Evolutionary conservation across 1,140 invertebrate species (phyloP), one percentile per base, ranked within the genome.

Genomic region (Apis mellifera): DNA sequence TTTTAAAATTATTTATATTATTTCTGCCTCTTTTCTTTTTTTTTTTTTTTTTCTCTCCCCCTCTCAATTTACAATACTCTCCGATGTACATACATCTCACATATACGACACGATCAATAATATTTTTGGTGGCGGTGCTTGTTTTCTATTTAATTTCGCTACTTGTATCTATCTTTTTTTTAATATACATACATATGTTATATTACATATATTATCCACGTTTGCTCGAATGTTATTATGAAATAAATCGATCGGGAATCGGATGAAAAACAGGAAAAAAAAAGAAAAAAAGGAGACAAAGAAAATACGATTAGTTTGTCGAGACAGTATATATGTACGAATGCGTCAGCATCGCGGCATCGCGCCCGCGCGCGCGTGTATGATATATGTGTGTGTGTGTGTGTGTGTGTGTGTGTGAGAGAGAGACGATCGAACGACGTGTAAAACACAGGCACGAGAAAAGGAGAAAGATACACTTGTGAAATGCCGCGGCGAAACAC

Each of bases 121-220:
- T 75, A 68, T 76, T 72, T 76, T 76, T 76, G 79, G 79, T 82
- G 79, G 79, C 73, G 79, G 79, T 76, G 79, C 78, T 86, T 86
- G 74, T 83, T 64, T 48, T 86, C 72, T 62, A 19, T 85, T 85
- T 79, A 72, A 68, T 84, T 88, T 87, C 73, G 87, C 50, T 82
- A 26, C 62, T 73, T 81, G 21, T 64, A 81, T 55, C 64, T n/a
- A n/a, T n/a, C n/a, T n/a, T n/a, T 15, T 13, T 72, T 59, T 81
- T 23, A 70, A 64, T 57, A 72, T 65, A 65, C 9, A 42, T 42
- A 42, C 32, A 42, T 42, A 42, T 0, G 7, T 42, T 42, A 42
- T 42, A 55, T 55, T 62, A 26, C 32, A 32, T 32, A 32, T 42
- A 55, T 55, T 62, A 26, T 26, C n/a, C 23, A 80, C 26, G 64